Percentiles rank a stretch among this genome's conserved stretches.
Evolutionary conservation across 2,797 vertebrate genomes (phyloP).

Genomic region (Pseudochromis fuscus): DNA sequence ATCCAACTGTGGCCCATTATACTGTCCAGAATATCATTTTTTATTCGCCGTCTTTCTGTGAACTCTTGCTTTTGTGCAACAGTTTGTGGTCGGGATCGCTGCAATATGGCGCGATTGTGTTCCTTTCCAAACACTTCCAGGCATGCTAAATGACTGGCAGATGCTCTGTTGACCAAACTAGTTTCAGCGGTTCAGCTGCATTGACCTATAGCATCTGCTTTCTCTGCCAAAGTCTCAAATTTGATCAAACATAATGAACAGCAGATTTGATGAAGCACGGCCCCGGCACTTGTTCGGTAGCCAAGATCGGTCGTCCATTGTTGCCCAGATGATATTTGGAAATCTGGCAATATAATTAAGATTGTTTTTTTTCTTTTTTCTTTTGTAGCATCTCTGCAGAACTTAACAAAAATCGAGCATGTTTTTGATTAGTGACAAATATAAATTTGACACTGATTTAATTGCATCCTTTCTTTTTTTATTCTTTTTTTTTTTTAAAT

Average conservation of each 20-base stretch:
- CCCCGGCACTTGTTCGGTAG: slow-evolving; percentile 48
- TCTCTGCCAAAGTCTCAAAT: slow-evolving; percentile 60
- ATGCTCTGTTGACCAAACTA: slow-evolving; percentile 75
- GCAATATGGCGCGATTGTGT: slow-evolving; percentile 54
- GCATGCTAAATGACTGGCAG: slow-evolving; percentile 73
- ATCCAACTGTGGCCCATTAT: slow-evolving; percentile 29
- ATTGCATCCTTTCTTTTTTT: not conserved
- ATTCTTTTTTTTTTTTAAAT: slow-evolving; percentile 18
- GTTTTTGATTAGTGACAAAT: slow-evolving; percentile 15
- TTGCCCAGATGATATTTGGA: slow-evolving; percentile 64
- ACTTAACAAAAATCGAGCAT: not conserved
- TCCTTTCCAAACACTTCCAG: slow-evolving; percentile 66
- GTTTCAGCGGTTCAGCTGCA: slow-evolving; percentile 49
- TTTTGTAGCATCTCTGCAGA: slow-evolving; percentile 36
- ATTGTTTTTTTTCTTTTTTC: slow-evolving; percentile 13
- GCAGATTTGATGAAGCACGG: slow-evolving; percentile 71
- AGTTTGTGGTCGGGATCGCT: slow-evolving; percentile 54
- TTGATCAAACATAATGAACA: slow-evolving; percentile 73
- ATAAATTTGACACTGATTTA: not conserved
- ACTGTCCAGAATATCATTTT: slow-evolving; percentile 20
- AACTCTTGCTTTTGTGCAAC: slow-evolving; percentile 48
- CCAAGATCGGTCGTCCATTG: slow-evolving; percentile 54
- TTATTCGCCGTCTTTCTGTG: slow-evolving; percentile 41
- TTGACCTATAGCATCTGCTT: slow-evolving; percentile 72
- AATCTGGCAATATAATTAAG: slow-evolving; percentile 53